phyloP scores from a whole-genome alignment of 2,113 vertebrate genomes.

The Apaloderma vittatum region DNA sequence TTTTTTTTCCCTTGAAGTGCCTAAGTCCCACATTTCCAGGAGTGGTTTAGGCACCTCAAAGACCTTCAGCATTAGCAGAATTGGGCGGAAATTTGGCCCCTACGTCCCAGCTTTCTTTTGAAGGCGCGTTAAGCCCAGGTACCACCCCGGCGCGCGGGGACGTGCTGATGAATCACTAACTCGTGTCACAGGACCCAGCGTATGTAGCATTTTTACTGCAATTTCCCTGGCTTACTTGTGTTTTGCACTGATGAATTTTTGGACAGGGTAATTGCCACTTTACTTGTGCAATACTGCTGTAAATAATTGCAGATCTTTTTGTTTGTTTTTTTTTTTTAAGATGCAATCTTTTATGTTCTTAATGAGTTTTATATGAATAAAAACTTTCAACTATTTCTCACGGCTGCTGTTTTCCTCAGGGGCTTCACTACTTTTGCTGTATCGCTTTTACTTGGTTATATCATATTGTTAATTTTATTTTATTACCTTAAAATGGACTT shows the following conservation, averaged over 20 bases:
- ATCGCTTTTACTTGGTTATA: too few relatives aligned
- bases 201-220: slow-evolving; percentile 90
- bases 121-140: slow-evolving; percentile 61
- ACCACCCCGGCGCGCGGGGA: slow-evolving; percentile 59
- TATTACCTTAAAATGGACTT: too few relatives aligned
- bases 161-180: slow-evolving; percentile 77
- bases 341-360: slow-evolving; percentile 82
- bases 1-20: slow-evolving; percentile 29
- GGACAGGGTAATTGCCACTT: slow-evolving; percentile 93
- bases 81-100: background rate
- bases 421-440: background rate
- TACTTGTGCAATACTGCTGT: slow-evolving; percentile 91
- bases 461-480: too few relatives aligned
- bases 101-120: background rate
- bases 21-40: background rate
- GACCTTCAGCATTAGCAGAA: background rate
- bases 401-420: background rate
- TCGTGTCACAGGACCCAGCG: slow-evolving; percentile 86
- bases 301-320: slow-evolving; percentile 86
- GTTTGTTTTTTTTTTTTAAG: slow-evolving; percentile 67
- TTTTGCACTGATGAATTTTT: slow-evolving; percentile 89
- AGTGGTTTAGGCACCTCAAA: slow-evolving; percentile 14
- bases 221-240: slow-evolving; percentile 86
- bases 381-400: slow-evolving; percentile 76
- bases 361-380: slow-evolving; percentile 89